These are phyloP conservation scores for Ptychadena robeensis DNA, from an alignment of 2,797 vertebrate genomes.

Conservation along the genomic window DNA sequence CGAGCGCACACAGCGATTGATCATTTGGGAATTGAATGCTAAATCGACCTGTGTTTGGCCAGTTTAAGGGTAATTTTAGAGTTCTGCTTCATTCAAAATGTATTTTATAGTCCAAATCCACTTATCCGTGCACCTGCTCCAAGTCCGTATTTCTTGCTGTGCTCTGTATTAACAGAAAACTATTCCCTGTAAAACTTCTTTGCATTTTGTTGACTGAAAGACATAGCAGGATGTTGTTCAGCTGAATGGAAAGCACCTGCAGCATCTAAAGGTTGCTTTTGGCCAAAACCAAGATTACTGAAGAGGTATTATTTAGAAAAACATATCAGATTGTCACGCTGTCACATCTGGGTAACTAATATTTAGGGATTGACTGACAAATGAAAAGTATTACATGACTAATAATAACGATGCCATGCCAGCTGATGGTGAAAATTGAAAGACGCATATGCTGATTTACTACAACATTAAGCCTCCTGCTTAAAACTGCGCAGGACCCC, in stretches of 20 bases:
- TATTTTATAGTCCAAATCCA: background rate
- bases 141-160: background rate
- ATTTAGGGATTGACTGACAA: background rate
- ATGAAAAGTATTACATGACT: background rate
- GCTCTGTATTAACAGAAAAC: background rate
- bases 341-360: background rate
- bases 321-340: background rate
- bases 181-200: background rate
- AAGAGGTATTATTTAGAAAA: background rate
- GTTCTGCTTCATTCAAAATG: no score
- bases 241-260: conserved; percentile 30
- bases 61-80: no score
- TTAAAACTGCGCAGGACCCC: no score
- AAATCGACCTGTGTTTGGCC: no score
- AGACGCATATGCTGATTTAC: no score
- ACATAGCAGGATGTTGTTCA: background rate
- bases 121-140: background rate
- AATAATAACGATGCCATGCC: background rate
- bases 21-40: no score
- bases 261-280: background rate
- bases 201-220: conserved; percentile 1
- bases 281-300: conserved; percentile 1
- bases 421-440: background rate
- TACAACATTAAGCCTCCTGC: no score
- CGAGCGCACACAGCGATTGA: no score